Base-by-base conservation (phyloP, 2,113 vertebrate species). In the Oreotrochilus melanogaster region DNA sequence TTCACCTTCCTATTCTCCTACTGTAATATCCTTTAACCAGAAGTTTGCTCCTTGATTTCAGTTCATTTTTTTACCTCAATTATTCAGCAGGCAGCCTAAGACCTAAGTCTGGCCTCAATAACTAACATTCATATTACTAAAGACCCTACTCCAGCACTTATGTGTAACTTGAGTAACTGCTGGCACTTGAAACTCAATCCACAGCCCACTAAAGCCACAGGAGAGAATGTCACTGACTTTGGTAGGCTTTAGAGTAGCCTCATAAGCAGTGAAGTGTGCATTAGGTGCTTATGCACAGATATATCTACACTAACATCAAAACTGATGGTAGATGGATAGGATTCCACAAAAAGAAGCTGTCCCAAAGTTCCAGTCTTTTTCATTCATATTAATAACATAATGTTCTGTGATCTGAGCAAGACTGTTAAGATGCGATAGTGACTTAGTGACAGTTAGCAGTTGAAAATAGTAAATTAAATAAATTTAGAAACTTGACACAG, bases 121-220 rank as follows among this genome's bases (percentile, higher is more conserved):
- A 79, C 45, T 62, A 87, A 82, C 73, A 45, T 80, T 67, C 58
- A 33, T 73, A 54, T 69, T 70, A 18, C 45, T 76, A 45, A 95
- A 82, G 39, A 85, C 66, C 31, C 30, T 65, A 31, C 58, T 87
- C 53, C 42, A 53, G 48, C 66, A 79, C 33, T 92, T 78, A 65
- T 2, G 39, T 72, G 65, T 91, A 93, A 95, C 43, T 45, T 87
- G 84, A 95, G 93, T 61, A 91, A 65, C 84, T 92, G 73, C 74
- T 91, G 70, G 86, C 48, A 45, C 30, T 89, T 91, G 89, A 91
- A 95, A 94, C 53, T 71, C 45, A 81, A 85, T 61, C 83, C 57
- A 65, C n/a, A 80, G 53, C 61, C 53, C 50, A 42, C 79, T 67
- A 47, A 93, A 88, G 56, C 60, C 37, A 31, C 76, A 48, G 27